phyloP scores from a whole-genome alignment of 2,113 vertebrate genomes.

The Coryphaenoides rupestris region DNA sequence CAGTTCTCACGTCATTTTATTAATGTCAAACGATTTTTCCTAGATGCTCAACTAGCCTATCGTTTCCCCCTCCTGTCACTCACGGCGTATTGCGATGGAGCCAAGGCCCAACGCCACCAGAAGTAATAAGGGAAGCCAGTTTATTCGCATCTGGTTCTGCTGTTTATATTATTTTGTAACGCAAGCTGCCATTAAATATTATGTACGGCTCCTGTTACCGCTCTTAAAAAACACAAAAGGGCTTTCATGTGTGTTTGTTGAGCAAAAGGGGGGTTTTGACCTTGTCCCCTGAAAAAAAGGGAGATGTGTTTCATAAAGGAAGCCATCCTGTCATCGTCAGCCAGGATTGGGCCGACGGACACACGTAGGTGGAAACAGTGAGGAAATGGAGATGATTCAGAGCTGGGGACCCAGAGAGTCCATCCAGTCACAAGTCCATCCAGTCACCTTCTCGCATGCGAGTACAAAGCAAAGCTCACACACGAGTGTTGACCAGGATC shows the following conservation, averaged over 20 bases:
- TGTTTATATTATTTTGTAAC: neutral
- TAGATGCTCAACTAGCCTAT: slow-evolving; percentile 37
- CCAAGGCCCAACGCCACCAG: slow-evolving; percentile 7
- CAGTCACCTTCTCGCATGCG: slow-evolving; percentile 82
- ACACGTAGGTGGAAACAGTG: slow-evolving; percentile 92
- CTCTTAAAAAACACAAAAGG: slow-evolving; percentile 36
- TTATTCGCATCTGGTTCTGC: slow-evolving; percentile 32
- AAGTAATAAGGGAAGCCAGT: slow-evolving; percentile 4
- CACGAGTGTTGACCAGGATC: slow-evolving; percentile 77
- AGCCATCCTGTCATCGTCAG: slow-evolving; percentile 71
- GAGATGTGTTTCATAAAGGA: slow-evolving; percentile 71
- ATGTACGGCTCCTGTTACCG: slow-evolving; percentile 7
- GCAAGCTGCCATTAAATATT: no score
- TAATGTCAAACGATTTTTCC: slow-evolving; percentile 49
- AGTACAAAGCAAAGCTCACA: slow-evolving; percentile 85
- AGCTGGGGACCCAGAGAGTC: slow-evolving; percentile 84
- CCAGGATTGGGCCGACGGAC: slow-evolving; percentile 79
- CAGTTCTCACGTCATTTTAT: slow-evolving; percentile 44
- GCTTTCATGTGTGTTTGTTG: slow-evolving; percentile 21
- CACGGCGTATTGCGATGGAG: slow-evolving; percentile 39
- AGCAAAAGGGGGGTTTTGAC: slow-evolving; percentile 59
- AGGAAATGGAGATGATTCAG: slow-evolving; percentile 88
- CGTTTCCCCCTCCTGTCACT: slow-evolving; percentile 48
- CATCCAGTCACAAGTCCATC: slow-evolving; percentile 78
- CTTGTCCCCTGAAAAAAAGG: slow-evolving; percentile 82